Base-by-base conservation (phyloP, 2,113 vertebrate genomes). In the Colistium nudipinnis region DNA sequence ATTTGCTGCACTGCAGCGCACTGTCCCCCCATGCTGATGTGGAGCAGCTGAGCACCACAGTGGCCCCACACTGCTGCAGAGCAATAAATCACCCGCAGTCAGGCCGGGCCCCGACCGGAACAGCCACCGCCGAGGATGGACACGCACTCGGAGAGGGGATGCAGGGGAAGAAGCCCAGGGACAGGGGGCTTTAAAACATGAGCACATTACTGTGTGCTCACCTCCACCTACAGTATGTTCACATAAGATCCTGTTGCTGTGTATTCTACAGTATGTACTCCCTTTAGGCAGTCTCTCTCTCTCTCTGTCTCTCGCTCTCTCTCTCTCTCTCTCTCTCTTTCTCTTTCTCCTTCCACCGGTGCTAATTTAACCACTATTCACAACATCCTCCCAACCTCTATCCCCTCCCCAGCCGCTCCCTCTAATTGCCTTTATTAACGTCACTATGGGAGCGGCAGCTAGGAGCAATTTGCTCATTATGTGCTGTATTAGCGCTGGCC, bases 401-500 rank as follows among this genome's bases (percentile, higher is more conserved):
- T 74, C 87, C 76, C 86, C 85, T 86, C 83, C 82, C 84, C 79
- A 82, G 78, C 87, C 81, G 78, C 74, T 87, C 60, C 49, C 87
- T 83, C 83, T 93, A 93, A 93, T 93, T 92, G 90, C 88, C 91
- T 89, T 89, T 90, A 90, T 93, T 91, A 92, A 84, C 76, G 82
- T 92, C 90, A 89, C 90, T 89, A 90, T 91, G 89, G 89, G 90
- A 91, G 90, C 90, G 52, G 89, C 86, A 89, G 86, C 85, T 86
- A 80, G 89, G 78, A 91, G 88, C 88, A 90, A 90, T 92, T 90
- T 91, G 71, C 84, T 87, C 84, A 87, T 91, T 88, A 89, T 86
- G 84, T 87, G 80, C 82, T 85, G 88, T 90, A 91, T 90, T 90
- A 91, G 87, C 82, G 70, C 77, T 75, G 86, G 88, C 87, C 85